phyloP scores from a whole-genome alignment of 2,113 vertebrate species.

The Crocuta crocuta region DNA sequence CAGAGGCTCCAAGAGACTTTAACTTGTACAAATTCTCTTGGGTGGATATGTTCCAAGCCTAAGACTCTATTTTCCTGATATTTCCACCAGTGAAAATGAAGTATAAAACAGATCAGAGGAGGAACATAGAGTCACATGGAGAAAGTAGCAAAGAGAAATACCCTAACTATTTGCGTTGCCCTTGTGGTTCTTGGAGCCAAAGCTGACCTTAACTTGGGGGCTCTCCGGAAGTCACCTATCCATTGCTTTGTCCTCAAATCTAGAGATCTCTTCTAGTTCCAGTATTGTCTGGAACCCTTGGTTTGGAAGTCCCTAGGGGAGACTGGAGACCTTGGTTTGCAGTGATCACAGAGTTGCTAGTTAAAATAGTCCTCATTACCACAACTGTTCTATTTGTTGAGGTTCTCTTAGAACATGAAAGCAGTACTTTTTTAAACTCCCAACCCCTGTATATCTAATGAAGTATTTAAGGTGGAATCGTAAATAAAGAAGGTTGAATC shows the following conservation, averaged over 20 bases:
- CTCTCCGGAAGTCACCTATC: not conserved
- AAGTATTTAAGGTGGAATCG: conserved; percentile 6
- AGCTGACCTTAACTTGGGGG: not conserved
- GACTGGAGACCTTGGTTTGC: not conserved
- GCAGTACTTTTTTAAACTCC: not conserved
- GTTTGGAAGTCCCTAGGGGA: not conserved
- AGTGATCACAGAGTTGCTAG: not conserved
- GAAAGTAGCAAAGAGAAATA: conserved; percentile 32
- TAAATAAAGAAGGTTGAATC: not conserved
- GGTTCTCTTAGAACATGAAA: not conserved
- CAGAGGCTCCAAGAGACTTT: conserved; percentile 36
- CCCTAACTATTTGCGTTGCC: not conserved
- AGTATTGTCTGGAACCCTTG: not conserved
- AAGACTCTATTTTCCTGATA: not conserved
- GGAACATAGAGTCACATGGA: not conserved
- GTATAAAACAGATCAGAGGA: not conserved
- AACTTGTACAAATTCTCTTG: not conserved
- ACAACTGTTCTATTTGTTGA: not conserved
- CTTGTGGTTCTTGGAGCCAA: not conserved
- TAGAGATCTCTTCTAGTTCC: conserved; percentile 27
- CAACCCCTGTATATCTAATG: conserved; percentile 2
- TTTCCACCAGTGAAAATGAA: conserved; percentile 48
- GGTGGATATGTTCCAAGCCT: not conserved
- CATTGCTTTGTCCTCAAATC: not conserved
- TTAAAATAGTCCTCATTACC: conserved; percentile 18